A percentile compares a stretch with the other conserved stretches of the same genome.
These are phyloP conservation scores for Pangasius sanitwongsei DNA, from an alignment of 2,797 vertebrate species.

Conservation along the genomic window DNA sequence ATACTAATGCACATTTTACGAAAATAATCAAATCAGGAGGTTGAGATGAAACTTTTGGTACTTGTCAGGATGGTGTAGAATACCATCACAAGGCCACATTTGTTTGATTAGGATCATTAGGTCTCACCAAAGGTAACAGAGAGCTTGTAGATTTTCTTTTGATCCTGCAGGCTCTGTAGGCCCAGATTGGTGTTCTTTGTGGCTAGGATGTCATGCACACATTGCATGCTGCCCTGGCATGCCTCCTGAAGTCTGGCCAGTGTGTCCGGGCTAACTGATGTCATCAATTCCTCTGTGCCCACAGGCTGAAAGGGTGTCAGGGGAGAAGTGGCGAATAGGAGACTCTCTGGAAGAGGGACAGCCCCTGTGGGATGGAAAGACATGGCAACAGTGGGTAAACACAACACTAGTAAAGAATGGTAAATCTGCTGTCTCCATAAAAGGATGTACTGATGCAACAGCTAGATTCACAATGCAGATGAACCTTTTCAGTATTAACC, in stretches of 20 bases:
- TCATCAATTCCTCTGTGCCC: slow-evolving; percentile 64
- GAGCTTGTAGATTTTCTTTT: slow-evolving; percentile 61
- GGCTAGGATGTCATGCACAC: slow-evolving; percentile 75
- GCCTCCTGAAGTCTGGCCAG: slow-evolving; percentile 60
- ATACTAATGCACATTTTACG: neutral
- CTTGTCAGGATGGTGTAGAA: neutral
- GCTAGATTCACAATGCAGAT: neutral
- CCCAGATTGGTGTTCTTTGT: slow-evolving; percentile 67
- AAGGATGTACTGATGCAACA: neutral
- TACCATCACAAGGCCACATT: neutral
- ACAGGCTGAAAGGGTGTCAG: slow-evolving; percentile 54
- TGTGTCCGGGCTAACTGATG: slow-evolving; percentile 59
- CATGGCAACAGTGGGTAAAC: slow-evolving; percentile 21
- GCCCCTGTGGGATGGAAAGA: slow-evolving; percentile 68
- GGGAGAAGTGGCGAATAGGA: slow-evolving; percentile 69
- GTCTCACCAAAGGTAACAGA: slow-evolving; percentile 70
- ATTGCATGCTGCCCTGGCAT: slow-evolving; percentile 70
- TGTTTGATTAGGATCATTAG: slow-evolving; percentile 1
- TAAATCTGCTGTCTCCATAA: neutral
- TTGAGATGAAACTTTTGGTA: neutral
- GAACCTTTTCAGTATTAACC: neutral
- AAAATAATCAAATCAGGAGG: neutral
- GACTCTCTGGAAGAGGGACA: slow-evolving; percentile 79
- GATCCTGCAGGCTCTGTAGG: slow-evolving; percentile 65
- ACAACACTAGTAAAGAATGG: neutral